These are phyloP conservation scores for Plagodis pulveraria DNA, from an alignment of 2,888 invertebrate species.

Conservation along the genomic window DNA sequence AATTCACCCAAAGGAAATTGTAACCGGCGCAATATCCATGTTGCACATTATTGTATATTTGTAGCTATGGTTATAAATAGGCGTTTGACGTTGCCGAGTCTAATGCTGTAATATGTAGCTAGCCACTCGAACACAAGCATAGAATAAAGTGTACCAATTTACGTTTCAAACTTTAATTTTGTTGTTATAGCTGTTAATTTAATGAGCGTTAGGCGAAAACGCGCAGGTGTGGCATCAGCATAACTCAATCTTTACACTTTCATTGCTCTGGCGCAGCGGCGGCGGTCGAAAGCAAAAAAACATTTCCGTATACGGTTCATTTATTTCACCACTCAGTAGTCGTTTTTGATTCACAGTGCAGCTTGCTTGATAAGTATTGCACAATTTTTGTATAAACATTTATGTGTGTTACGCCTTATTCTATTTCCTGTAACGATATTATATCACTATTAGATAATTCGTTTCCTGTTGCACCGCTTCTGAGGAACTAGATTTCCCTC, in stretches of 20 bases:
- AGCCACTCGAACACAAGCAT: too few relatives aligned
- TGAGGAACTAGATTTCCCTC: slow-evolving; percentile 36
- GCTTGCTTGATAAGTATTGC: slow-evolving; percentile 40
- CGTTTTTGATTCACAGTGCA: slow-evolving; percentile 18
- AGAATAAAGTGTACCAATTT: too few relatives aligned
- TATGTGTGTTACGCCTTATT: slow-evolving; percentile 36
- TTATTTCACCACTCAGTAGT: slow-evolving; percentile 48
- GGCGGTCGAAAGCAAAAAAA: slow-evolving; percentile 46
- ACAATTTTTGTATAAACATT: slow-evolving; percentile 45
- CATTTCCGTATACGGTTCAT: slow-evolving; percentile 60
- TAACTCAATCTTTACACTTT: slow-evolving; percentile 35
- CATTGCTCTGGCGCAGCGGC: slow-evolving; percentile 30
- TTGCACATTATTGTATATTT: too few relatives aligned
- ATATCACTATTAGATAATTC: slow-evolving; percentile 37
- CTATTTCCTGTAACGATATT: slow-evolving; percentile 42
- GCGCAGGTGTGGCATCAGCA: neutral
- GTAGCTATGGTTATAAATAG: too few relatives aligned
- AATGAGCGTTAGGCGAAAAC: too few relatives aligned
- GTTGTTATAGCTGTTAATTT: too few relatives aligned
- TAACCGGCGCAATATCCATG: too few relatives aligned
- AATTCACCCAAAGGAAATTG: too few relatives aligned
- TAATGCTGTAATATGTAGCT: too few relatives aligned
- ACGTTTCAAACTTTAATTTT: too few relatives aligned
- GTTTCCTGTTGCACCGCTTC: slow-evolving; percentile 35
- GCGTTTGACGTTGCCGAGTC: too few relatives aligned